Evolutionary conservation across 2,888 invertebrate genomes (phyloP).

Genomic region (Epinotia brunnichana): DNA sequence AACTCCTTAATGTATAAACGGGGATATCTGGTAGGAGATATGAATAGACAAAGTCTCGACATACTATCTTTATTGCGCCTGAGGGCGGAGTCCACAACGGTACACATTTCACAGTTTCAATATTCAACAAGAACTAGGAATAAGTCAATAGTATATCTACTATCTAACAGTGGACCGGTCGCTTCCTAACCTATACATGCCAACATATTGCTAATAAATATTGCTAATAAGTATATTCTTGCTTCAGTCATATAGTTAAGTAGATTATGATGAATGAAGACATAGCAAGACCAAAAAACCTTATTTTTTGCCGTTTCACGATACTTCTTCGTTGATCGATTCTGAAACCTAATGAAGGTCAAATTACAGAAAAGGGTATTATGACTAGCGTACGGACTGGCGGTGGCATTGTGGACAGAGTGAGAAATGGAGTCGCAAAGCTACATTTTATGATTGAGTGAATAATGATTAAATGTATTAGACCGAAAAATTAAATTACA

Average conservation of each 20-base stretch:
- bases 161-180: slow-evolving; percentile 74
- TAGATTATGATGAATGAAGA: too few species aligned
- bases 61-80: slow-evolving; percentile 77
- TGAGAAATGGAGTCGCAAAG: too few species aligned
- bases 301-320: background rate
- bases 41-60: slow-evolving; percentile 62
- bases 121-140: slow-evolving; percentile 82
- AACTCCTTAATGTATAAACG: background rate
- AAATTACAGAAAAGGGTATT: background rate
- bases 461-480: too few species aligned
- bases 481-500: too few species aligned
- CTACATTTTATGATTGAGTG: too few species aligned
- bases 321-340: too few species aligned
- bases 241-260: slow-evolving; percentile 25
- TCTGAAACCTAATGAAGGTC: background rate
- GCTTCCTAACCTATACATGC: slow-evolving; percentile 59
- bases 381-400: too few species aligned
- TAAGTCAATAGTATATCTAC: slow-evolving; percentile 80
- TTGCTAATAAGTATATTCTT: background rate
- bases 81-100: slow-evolving; percentile 74
- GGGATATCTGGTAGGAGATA: background rate
- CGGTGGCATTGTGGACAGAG: too few species aligned
- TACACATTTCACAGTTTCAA: slow-evolving; percentile 80
- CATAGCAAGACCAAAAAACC: background rate
- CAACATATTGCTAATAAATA: background rate